These are phyloP conservation scores for Phrynocephalus guinanensis DNA, from an alignment of 2,797 vertebrate genomes.

Conservation along the genomic window DNA sequence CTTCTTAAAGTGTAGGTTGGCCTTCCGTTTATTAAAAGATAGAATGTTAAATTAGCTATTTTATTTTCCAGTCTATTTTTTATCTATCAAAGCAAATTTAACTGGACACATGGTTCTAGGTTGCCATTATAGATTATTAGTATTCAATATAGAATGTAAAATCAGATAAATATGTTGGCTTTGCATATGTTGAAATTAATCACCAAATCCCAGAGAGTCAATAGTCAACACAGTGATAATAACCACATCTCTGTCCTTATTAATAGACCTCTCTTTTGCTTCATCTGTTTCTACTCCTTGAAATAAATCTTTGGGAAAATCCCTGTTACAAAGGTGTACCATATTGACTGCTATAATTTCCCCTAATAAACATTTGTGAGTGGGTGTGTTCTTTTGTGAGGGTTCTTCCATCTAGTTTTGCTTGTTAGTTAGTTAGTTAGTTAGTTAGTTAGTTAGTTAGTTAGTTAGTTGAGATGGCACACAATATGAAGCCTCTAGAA, in stretches of 20 bases:
- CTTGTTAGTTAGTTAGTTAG: background rate
- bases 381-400: background rate
- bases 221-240: background rate
- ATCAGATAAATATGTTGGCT: background rate
- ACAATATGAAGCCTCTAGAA: background rate
- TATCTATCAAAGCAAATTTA: background rate
- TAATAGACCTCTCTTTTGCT: conserved; percentile 3
- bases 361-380: background rate
- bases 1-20: background rate
- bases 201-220: conserved; percentile 5
- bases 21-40: background rate
- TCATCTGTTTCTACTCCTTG: conserved; percentile 8
- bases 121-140: background rate
- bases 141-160: conserved; percentile 17
- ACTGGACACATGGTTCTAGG: background rate
- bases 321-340: conserved; percentile 1
- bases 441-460: too few relatives aligned
- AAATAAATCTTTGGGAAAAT: background rate
- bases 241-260: background rate
- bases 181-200: background rate
- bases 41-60: background rate
- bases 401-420: background rate
- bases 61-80: conserved; percentile 8
- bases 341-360: background rate
- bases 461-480: background rate